phyloP scores from a whole-genome alignment of 2,888 invertebrate genomes.

The Sicus ferrugineus region DNA sequence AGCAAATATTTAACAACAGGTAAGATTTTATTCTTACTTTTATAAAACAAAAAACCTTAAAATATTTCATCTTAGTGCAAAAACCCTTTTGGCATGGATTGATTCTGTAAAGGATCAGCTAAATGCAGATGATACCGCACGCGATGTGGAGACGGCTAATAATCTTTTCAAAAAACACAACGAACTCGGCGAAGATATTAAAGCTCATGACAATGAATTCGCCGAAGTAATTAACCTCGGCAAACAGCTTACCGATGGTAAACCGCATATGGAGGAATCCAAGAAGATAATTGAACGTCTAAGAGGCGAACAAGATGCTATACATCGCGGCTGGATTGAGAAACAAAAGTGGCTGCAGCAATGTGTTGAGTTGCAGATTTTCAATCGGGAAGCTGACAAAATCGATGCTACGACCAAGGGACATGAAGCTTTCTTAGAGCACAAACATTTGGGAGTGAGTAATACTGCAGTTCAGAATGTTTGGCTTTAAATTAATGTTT shows the following conservation, averaged over 20 bases:
- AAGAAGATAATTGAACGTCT: constrained; percentile 77
- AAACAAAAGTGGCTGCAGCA: constrained; percentile 88
- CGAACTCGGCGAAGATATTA: constrained; percentile 90
- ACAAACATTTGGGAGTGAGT: constrained; percentile 83
- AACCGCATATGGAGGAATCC: constrained; percentile 79
- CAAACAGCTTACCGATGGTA: constrained; percentile 75
- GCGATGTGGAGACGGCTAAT: constrained; percentile 93
- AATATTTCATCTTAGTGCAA: constrained; percentile 69
- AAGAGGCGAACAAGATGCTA: constrained; percentile 77
- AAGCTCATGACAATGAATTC: constrained; percentile 88
- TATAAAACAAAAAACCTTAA: not conserved
- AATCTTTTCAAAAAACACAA: constrained; percentile 87
- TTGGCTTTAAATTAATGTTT: not conserved
- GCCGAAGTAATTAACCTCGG: constrained; percentile 83
- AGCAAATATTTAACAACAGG: constrained; percentile 74
- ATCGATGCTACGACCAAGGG: constrained; percentile 94
- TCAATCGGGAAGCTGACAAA: constrained; percentile 96
- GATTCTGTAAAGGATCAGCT: constrained; percentile 80
- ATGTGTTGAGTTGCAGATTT: constrained; percentile 86
- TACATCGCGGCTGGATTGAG: constrained; percentile 82
- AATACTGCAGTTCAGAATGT: not conserved
- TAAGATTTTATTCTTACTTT: not conserved
- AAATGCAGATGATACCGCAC: constrained; percentile 79
- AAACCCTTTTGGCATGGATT: constrained; percentile 83
- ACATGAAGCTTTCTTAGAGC: constrained; percentile 92